Evolutionary conservation across 2,888 invertebrate genomes (phyloP), one percentile per base, ranked within the genome.

Genomic region (Mystacides longicornis): DNA sequence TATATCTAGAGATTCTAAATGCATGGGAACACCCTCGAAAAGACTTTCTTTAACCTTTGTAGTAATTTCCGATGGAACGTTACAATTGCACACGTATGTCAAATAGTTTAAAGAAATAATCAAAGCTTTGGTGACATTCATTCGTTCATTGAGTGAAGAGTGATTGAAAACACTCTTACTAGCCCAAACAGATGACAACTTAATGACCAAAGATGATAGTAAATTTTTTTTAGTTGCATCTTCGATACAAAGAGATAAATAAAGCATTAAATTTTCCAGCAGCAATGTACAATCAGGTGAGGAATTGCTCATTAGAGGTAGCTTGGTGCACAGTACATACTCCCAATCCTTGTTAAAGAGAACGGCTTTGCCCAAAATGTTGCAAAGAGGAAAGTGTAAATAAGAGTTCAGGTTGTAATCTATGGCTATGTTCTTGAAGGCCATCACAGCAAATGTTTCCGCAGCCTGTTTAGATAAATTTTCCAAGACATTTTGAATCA

Each of bases 71-170:
- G 63, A 57, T 3, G 64, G 61, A 16, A 71, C 66, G 1, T 61
- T 65, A 64, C 64, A 66, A 62, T 66, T 66, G 16, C 69, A 70
- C 37, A 72, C 64, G 1, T 67, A 64, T 14, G 71, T 71, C 51
- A 79, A 67, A 62, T 76, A 78, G 62, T 78, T 81, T 0, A 80
- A 70, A 0, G 80, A 71, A 16, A 82, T 64, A 14, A 89, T 68
- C 1, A 90, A 73, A 22, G 86, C 64, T 67, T 87, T 83, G 0
- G 86, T 82, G 2, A 89, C 72, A 61, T 82, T 86, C 60, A 86
- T 71, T 64, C 89, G 89, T 62, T 89, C 88, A 33, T 82, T 80
- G 7, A 83, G 68, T 55, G 84, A 81, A 0, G 83, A 78, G 16
- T 83, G 81, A 51, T 80, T 79, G 9, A 83, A 67, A 0, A 82